Evolutionary conservation across 2,888 invertebrate genomes (phyloP).

Genomic region (Xanthorhoe designata): DNA sequence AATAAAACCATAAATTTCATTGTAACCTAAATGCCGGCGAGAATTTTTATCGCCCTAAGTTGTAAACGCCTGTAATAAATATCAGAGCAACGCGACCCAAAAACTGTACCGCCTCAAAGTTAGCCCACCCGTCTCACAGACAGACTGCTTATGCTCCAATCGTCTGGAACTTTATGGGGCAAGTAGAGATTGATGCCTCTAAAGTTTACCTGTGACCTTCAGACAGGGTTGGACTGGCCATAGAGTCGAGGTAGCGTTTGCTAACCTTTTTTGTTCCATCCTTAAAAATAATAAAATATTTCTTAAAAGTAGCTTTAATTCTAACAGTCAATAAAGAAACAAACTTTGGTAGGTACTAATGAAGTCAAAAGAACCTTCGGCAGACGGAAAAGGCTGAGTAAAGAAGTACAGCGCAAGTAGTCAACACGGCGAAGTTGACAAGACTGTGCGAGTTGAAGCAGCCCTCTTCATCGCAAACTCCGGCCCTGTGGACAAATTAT

Average conservation of each 20-base stretch:
- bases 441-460: slow-evolving; percentile 21
- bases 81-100: slow-evolving; percentile 26
- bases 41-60: slow-evolving; percentile 31
- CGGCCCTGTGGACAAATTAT: slow-evolving; percentile 30
- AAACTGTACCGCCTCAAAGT: slow-evolving; percentile 23
- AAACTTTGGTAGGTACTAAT: no score
- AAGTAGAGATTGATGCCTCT: slow-evolving; percentile 14
- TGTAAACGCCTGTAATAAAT: slow-evolving; percentile 39
- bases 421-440: slow-evolving; percentile 17
- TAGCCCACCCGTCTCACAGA: slow-evolving; percentile 23
- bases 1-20: slow-evolving; percentile 15
- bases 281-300: no score
- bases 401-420: slow-evolving; percentile 19
- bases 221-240: no score
- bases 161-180: slow-evolving; percentile 18
- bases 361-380: slow-evolving; percentile 10
- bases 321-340: no score
- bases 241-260: no score
- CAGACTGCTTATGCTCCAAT: slow-evolving; percentile 23
- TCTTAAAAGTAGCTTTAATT: no score
- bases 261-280: no score
- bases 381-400: slow-evolving; percentile 18
- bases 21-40: slow-evolving; percentile 12
- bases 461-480: slow-evolving; percentile 36
- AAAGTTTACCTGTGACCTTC: slow-evolving; percentile 20